Evolutionary conservation across 1,140 invertebrate species (phyloP), one percentile per base, ranked within the genome.

Genomic region (Trachymyrmex cornetzi): DNA sequence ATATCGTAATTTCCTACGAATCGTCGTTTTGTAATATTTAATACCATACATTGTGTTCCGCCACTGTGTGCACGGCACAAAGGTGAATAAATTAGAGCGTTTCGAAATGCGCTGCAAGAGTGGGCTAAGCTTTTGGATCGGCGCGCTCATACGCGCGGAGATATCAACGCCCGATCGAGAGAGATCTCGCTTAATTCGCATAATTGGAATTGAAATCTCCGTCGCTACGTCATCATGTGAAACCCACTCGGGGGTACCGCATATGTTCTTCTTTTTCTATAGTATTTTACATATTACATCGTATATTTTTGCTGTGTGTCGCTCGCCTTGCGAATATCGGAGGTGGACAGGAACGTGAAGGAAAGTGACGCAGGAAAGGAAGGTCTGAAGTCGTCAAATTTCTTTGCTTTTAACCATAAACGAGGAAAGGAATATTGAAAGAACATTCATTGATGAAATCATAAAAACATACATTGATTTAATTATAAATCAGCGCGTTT

Each of bases 91-190:
- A 81, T 81, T 57, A 81, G 79, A 81, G 79, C 79, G 79, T 81
- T 72, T 81, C 66, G 50, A 81, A 55, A 81, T 48, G 34, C 24
- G 30, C 16, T 12, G 64, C 34, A 7, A 24, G 53, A 22, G 50
- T 85, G 59, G 72, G 50, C 38, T 67, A 16, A 64, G 38, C 27
- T 24, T 85, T 80, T 72, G 71, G 55, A 16, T 87, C 50, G 34
- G 16, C 7, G 27, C 59, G 38, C 48, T 30, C 12, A 16, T 44
- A 24, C 64, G 12, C 22, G 3, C 22, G 59, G 88, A 87, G 89
- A 90, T 48, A 85, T 89, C 77, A 82, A 90, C 77, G 85, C 77
- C 11, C 3, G 89, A 69, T 87, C 27, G 59, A 82, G 77, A 82
- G 72, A 77, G 6, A 74, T 61, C 34, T 27, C n/a, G 55, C 19